Evolutionary conservation across 2,113 vertebrate species (phyloP), one percentile per base, ranked within the genome.

Genomic region (Oncorhynchus mykiss): DNA sequence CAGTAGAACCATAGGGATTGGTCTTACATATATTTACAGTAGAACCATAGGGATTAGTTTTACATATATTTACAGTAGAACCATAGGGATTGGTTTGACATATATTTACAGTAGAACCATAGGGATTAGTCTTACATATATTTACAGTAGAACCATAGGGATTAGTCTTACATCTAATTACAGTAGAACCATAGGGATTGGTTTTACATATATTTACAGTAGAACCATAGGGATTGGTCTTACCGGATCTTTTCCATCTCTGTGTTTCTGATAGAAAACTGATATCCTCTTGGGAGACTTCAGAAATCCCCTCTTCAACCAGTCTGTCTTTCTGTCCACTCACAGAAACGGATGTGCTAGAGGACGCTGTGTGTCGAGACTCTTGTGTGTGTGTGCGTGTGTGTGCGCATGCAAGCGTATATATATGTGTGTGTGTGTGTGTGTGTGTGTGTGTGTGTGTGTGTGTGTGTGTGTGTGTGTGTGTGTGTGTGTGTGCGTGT

Each of bases 201-300:
- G 7, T 3, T 64, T 76, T 79, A 84, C 82, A 34, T 7, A 1
- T 34, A 34, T 7, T 6, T 34, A 34, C 31, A 34, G 31, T 34
- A 34, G 31, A 34, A 34, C 0, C 31, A 34, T 34, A 34, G 31
- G 39, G 8, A 45, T 45, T 60, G 6, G 7, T 64, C 74, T 76
- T 81, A 84, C 82, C 82, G 74, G 54, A 81, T 29, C 1, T 45
- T 51, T 66, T 71, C 71, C 82, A 84, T 84, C 34, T 29, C 60
- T 18, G 9, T 34, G 39, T 27, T 31, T 22, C 59, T 71, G 31
- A 7, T 8, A 59, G n/a, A 60, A n/a, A 16, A 27, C 5, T 48
- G 27, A 29, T 49, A 14, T 6, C 49, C 34, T 6, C 73, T 75
- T 27, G 12, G 18, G 18, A 49, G 29, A 49, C 49, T 51, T 29